Conservation (phyloP, 2,113 vertebrate species). For the Tupaia chinensis region DNA sequence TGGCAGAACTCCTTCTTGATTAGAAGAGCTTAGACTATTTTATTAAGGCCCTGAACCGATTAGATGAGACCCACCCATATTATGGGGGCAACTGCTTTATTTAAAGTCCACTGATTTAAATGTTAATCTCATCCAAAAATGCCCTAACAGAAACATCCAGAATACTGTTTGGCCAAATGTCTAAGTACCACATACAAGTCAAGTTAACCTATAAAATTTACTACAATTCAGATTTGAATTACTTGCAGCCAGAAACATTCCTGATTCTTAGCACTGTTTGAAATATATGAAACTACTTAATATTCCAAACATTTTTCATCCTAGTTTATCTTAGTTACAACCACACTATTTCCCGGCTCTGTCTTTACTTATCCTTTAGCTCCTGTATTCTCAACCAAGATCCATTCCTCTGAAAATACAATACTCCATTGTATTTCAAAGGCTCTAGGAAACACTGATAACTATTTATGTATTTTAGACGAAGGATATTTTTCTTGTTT, state of each 20-base stretch:
- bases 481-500: background rate
- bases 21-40: background rate
- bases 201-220: background rate
- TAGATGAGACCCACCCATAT: background rate
- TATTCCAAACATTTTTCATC: background rate
- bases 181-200: no score
- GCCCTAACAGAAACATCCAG: background rate
- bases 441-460: background rate
- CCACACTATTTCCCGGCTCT: background rate
- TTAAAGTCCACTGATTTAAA: background rate
- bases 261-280: background rate
- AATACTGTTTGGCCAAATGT: background rate
- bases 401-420: background rate
- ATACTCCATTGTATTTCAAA: background rate
- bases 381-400: background rate
- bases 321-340: background rate
- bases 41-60: background rate
- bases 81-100: background rate
- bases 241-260: background rate
- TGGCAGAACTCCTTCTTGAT: background rate
- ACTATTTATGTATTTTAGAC: background rate
- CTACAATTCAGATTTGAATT: background rate
- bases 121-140: background rate
- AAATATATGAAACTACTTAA: background rate
- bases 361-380: background rate